These are phyloP conservation scores for Eurois occulta DNA, from an alignment of 2,888 invertebrate genomes.

Conservation along the genomic window DNA sequence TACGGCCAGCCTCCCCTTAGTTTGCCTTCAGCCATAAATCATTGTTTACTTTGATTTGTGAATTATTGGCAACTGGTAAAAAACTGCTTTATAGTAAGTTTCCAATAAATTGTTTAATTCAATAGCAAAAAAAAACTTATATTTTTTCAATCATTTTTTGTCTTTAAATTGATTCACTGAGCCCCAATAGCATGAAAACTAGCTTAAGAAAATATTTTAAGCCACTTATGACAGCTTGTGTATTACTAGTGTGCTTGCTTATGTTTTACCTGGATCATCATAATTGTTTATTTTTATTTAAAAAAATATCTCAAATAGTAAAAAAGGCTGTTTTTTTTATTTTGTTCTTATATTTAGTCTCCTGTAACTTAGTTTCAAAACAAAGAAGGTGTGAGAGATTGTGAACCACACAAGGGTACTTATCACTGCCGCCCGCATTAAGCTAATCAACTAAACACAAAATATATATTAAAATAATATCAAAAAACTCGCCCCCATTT, in stretches of 20 bases:
- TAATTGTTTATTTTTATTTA: too few species aligned
- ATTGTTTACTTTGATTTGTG: slow-evolving; percentile 41
- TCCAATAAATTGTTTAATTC: background rate
- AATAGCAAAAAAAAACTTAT: background rate
- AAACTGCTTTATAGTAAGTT: background rate
- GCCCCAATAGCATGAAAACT: background rate
- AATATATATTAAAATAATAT: slow-evolving; percentile 62
- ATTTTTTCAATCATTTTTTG: background rate
- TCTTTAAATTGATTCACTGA: background rate
- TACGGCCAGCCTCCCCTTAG: slow-evolving; percentile 6
- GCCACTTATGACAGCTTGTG: background rate
- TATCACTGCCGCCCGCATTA: slow-evolving; percentile 15
- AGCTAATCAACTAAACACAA: slow-evolving; percentile 54
- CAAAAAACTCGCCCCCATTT: slow-evolving; percentile 57
- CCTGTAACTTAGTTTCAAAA: background rate
- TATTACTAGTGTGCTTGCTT: background rate
- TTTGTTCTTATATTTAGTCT: background rate
- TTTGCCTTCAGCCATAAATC: slow-evolving; percentile 46
- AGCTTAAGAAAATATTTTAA: background rate
- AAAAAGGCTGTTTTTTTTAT: too few species aligned
- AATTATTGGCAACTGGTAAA: slow-evolving; percentile 33
- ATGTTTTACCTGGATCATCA: background rate
- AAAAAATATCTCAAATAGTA: too few species aligned
- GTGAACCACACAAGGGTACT: background rate
- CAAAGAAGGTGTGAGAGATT: background rate